These are phyloP conservation scores for Clamator glandarius DNA, from an alignment of 2,797 vertebrate species.

Conservation along the genomic window DNA sequence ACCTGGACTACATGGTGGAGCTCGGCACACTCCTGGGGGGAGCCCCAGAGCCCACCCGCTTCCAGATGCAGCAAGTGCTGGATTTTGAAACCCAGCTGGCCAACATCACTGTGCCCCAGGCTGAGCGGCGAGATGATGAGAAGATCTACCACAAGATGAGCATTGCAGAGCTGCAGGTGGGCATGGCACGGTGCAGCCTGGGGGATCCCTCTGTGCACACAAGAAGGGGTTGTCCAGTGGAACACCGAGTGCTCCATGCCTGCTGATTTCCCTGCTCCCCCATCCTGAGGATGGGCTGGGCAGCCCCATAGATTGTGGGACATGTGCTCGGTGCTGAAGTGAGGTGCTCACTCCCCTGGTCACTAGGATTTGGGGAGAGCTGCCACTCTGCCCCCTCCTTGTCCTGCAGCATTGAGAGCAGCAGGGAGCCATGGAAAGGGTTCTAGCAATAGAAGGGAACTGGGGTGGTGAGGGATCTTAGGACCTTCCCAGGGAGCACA, in stretches of 20 bases:
- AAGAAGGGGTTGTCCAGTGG: not conserved
- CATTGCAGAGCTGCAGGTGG: constrained; percentile 89
- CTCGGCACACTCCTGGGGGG: constrained; percentile 90
- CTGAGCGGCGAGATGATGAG: constrained; percentile 93
- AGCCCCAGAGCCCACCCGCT: constrained; percentile 74
- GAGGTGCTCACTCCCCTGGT: not conserved
- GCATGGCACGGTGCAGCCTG: accelerated
- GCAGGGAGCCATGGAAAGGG: accelerated
- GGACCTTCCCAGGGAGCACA: not conserved
- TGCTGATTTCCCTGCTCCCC: not conserved
- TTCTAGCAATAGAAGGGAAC: not conserved
- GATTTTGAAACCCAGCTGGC: constrained; percentile 91
- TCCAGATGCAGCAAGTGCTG: constrained; percentile 92
- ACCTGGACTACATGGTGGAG: constrained; percentile 97
- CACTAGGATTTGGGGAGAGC: not conserved
- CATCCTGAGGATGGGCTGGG: accelerated
- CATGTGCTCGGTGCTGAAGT: not conserved
- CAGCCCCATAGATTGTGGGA: not conserved
- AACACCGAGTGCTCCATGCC: accelerated
- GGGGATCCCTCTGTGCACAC: not conserved
- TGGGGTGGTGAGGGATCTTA: not conserved
- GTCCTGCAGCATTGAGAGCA: not conserved
- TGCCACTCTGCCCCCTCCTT: not conserved
- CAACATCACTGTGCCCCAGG: constrained; percentile 94
- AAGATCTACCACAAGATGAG: constrained; percentile 96